Conservation (phyloP, 2,113 vertebrate genomes). For the Psophia crepitans region DNA sequence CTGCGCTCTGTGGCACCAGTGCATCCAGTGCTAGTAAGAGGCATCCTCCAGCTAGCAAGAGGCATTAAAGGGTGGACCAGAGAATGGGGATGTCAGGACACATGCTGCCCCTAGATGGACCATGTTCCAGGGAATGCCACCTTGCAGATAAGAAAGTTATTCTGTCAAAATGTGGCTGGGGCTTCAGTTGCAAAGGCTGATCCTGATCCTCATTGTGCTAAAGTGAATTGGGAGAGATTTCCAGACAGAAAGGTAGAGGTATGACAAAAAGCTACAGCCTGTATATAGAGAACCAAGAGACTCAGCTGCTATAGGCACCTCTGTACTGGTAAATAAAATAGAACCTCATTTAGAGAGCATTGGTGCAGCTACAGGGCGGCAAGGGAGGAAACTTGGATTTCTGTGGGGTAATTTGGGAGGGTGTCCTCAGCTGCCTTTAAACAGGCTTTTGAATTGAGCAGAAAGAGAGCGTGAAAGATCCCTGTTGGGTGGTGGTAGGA, state of each 20-base stretch:
- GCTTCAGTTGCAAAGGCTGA: neutral
- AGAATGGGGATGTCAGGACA: neutral
- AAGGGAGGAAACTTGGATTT: neutral
- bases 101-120: neutral
- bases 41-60: too few relatives aligned
- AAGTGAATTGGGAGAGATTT: neutral
- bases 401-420: neutral
- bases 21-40: too few relatives aligned
- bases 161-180: neutral
- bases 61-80: neutral
- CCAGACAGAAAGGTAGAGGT: neutral
- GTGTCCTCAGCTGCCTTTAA: neutral
- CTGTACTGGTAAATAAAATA: neutral
- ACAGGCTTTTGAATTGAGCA: neutral
- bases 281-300: neutral
- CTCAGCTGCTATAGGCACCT: neutral
- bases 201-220: neutral
- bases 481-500: accelerated
- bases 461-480: neutral
- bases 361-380: neutral
- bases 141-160: neutral
- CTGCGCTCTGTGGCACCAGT: neutral
- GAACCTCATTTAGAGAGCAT: neutral
- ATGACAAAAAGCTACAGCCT: neutral
- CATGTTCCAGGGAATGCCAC: neutral